Conservation (phyloP, 2,113 vertebrate genomes). For the Neogobius melanostomus region DNA sequence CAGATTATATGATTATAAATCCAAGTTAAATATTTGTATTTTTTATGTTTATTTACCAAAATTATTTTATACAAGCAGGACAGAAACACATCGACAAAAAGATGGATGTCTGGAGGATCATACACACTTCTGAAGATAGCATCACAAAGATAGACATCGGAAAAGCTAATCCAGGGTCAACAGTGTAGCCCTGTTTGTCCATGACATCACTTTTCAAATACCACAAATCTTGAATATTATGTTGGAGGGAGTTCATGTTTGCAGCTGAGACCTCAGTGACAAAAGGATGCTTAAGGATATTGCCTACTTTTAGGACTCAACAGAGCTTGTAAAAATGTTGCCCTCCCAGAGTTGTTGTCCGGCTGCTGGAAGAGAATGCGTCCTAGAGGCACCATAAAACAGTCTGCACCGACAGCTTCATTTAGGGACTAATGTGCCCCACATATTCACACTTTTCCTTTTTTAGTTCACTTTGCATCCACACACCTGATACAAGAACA, state of each 20-base stretch:
- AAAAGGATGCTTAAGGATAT: neutral
- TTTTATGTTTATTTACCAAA: no score
- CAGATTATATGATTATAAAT: no score
- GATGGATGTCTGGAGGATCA: constrained; percentile 8
- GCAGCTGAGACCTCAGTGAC: constrained; percentile 4
- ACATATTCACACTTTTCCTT: constrained; percentile 7
- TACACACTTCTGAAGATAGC: constrained; percentile 12
- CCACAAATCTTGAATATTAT: neutral
- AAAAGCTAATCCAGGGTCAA: constrained; percentile 11
- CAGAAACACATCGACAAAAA: constrained; percentile 26
- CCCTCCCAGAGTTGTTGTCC: neutral
- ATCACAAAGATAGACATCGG: constrained; percentile 21
- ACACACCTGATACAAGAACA: neutral
- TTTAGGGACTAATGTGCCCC: constrained; percentile 9
- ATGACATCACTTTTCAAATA: constrained; percentile 18
- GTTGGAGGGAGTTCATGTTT: neutral
- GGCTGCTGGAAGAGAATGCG: constrained; percentile 21
- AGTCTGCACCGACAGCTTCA: constrained; percentile 6
- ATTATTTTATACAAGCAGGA: neutral
- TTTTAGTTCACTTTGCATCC: constrained; percentile 1
- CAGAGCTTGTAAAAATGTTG: neutral
- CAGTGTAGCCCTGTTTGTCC: neutral
- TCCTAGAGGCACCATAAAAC: constrained; percentile 28
- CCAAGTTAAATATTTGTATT: no score
- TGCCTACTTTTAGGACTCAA: constrained; percentile 6